Base-by-base conservation (phyloP, 2,113 vertebrate species). In the Rhynchopsitta pachyrhyncha region DNA sequence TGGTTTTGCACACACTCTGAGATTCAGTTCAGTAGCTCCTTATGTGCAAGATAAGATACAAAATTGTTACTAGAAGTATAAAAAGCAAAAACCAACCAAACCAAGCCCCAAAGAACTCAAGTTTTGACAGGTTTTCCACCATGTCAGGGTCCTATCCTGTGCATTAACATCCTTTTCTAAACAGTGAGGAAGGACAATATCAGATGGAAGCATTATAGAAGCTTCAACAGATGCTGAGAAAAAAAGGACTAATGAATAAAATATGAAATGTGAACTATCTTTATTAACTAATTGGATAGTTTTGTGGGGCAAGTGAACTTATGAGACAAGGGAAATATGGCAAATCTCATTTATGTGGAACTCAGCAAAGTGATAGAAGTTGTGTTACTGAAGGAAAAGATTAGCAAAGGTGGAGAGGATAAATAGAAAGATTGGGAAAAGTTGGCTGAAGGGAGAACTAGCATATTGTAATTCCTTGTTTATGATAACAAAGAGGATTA, bases 301-400 rank as follows among this genome's bases (percentile, higher is more conserved):
- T 88, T 74, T 74, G 71, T 37, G 25, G 29, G 17, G 19, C 15
- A 78, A 67, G 3, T 2, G 8, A 86, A 60, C 23, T 27, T 33
- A 35, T 37, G 53, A 53, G 20, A 25, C 80, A 77, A 83, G n/a
- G 50, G 31, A 63, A 87, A 59, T 68, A 86, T n/a, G 24, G 46
- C 42, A 50, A 44, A 8, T 33, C 31, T 86, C 28, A 63, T 62
- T 41, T 53, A 17, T 17, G 6, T 41, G 37, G 24, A 83, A 31
- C 11, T 74, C 28, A 64, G 17, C 0, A 0, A 82, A 78, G 9
- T 37, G 49, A 67, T 4, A 86, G 31, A 52, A 8, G 4, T 25
- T 24, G 17, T 44, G 3, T 67, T 76, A 29, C 24, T 17, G 60
- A 41, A 77, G 28, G 13, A 18, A 69, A 63, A 46, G 27, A 64